A percentile compares a stretch with the other conserved stretches of the same genome.
These are phyloP conservation scores for Melolontha melolontha DNA, from an alignment of 2,888 invertebrate genomes.

Conservation along the genomic window DNA sequence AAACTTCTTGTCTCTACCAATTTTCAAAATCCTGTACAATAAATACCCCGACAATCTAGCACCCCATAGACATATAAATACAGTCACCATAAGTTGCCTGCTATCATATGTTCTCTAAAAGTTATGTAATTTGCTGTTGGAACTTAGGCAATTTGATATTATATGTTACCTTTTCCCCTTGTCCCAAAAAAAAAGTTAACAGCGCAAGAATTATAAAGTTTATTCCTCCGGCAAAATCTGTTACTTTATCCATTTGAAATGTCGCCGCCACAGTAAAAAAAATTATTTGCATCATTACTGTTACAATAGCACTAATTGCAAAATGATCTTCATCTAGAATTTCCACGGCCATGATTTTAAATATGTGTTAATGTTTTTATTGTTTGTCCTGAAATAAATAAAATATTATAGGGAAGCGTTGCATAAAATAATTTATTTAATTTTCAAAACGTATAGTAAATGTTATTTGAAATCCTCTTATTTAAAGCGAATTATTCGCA, in stretches of 20 bases:
- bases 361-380: slow-evolving; percentile 6
- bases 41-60: slow-evolving; percentile 87
- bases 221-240: slow-evolving; percentile 93
- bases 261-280: slow-evolving; percentile 89
- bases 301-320: slow-evolving; percentile 88
- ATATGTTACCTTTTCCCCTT: slow-evolving; percentile 75
- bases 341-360: slow-evolving; percentile 73
- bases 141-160: neutral
- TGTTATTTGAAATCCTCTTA: no score
- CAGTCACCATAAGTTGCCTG: slow-evolving; percentile 91
- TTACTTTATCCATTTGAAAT: slow-evolving; percentile 90
- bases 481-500: no score
- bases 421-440: no score
- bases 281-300: slow-evolving; percentile 85
- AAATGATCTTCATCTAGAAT: slow-evolving; percentile 87
- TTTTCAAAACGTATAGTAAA: no score
- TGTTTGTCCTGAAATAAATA: slow-evolving; percentile 23
- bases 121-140: neutral
- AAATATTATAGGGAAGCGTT: neutral
- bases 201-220: slow-evolving; percentile 92
- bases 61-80: slow-evolving; percentile 91
- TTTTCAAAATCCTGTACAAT: slow-evolving; percentile 89
- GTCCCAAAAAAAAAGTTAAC: slow-evolving; percentile 87
- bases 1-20: slow-evolving; percentile 91
- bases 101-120: slow-evolving; percentile 80